Conservation (phyloP, 2,797 vertebrate genomes). For the Gorsachius magnificus region DNA sequence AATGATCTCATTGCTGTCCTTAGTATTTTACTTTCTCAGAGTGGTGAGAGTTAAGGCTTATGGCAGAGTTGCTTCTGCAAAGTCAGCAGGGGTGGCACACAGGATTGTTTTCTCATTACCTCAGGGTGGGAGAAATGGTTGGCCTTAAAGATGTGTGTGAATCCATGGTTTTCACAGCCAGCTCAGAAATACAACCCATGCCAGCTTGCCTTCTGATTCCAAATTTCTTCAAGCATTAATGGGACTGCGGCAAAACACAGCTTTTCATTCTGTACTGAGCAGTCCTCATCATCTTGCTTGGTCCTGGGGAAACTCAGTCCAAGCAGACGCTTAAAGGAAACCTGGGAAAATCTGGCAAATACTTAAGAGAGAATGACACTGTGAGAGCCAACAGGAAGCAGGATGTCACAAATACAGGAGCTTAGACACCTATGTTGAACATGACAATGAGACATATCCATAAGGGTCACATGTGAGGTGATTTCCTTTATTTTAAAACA, state of each 20-base stretch:
- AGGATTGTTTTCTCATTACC: conserved; percentile 18
- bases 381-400: background rate
- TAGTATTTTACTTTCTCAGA: conserved; percentile 7
- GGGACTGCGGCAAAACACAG: background rate
- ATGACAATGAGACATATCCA: background rate
- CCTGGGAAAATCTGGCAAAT: background rate
- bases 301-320: background rate
- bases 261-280: background rate
- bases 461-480: background rate
- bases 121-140: background rate
- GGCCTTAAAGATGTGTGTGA: background rate
- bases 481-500: conserved; percentile 5
- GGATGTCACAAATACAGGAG: conserved; percentile 14
- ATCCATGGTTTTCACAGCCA: background rate
- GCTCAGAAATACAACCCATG: background rate
- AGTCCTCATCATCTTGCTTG: background rate
- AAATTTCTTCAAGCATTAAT: conserved; percentile 22
- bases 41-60: background rate
- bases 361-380: background rate
- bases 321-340: background rate
- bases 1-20: background rate
- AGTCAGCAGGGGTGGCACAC: background rate
- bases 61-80: background rate
- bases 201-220: conserved; percentile 2
- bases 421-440: background rate